Base-by-base conservation (phyloP, 1,140 invertebrate species). In the Atta texana region DNA sequence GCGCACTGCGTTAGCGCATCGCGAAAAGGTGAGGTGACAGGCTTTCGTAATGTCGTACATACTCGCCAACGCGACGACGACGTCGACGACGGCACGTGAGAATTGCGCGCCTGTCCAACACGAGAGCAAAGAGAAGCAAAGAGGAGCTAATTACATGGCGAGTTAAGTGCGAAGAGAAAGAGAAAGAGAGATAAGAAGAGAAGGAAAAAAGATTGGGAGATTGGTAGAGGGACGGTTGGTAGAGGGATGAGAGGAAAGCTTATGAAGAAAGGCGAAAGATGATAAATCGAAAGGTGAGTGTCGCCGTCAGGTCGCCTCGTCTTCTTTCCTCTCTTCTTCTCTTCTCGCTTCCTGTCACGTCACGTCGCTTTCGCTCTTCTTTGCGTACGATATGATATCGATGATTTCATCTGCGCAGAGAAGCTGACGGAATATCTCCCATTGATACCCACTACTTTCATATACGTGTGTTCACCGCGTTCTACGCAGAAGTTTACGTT, bases 401-500 rank as follows among this genome's bases (percentile, higher is more conserved):
- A 90, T 90, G 88, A 90, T 74, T 64, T 90, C 88, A 87, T 82
- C 64, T 24, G 51, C 69, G 55, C 31, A 31, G 77, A 74, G 57
- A 77, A 69, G 39, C 51, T 49, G 77, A 59, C 28, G 53, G 72
- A 82, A 57, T 61, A 72, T 72, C 59, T 57, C 24, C 64, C 75
- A 89, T 89, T 90, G 89, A 90, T 84, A 10, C 39, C 21, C 21
- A 16, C 39, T 34, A 72, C 34, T 53, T 55, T 81, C 51, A 31
- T 21, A 71, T 57, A 66, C 59, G 31, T 55, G 88, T 77, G 14
- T 57, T 87, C 61, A 39, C 78, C 75, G 55, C 75, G 61, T 31
- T 87, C 72, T 55, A 44, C 88, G 85, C 77, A 89, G 61, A 86
- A 89, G 87, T 90, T 87, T 90, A 84, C 78, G 77, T 57, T 89